Conservation (phyloP, 2,113 vertebrate genomes). For the Vimba vimba region DNA sequence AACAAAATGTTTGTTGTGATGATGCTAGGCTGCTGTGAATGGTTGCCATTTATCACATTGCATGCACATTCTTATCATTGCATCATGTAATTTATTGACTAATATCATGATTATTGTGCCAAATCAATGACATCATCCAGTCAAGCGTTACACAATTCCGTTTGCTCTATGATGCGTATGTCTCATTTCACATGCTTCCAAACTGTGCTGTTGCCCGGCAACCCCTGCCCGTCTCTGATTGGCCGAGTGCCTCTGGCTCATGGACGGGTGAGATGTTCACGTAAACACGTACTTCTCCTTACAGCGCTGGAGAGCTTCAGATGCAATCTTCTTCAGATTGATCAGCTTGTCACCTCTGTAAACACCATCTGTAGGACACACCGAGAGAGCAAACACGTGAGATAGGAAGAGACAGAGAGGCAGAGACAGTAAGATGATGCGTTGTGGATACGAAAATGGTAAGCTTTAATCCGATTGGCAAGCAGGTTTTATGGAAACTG, state of each 20-base stretch:
- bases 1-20: neutral
- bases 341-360: slow-evolving; percentile 83
- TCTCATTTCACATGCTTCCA: slow-evolving; percentile 56
- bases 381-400: neutral
- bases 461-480: too few species aligned
- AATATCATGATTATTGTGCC: neutral
- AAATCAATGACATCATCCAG: neutral
- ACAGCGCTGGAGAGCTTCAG: slow-evolving; percentile 79
- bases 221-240: slow-evolving; percentile 33
- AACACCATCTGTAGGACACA: slow-evolving; percentile 75
- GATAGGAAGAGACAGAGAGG: neutral
- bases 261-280: neutral
- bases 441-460: neutral
- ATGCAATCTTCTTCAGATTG: slow-evolving; percentile 80
- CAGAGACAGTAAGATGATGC: neutral
- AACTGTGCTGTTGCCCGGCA: slow-evolving; percentile 67
- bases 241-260: neutral
- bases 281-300: slow-evolving; percentile 73
- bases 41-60: neutral
- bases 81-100: neutral
- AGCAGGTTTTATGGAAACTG: too few species aligned
- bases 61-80: neutral
- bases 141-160: neutral
- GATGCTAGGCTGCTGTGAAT: neutral
- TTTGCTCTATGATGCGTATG: slow-evolving; percentile 23